Conservation (phyloP, 2,797 vertebrate species). For the Gastrophryne carolinensis region DNA sequence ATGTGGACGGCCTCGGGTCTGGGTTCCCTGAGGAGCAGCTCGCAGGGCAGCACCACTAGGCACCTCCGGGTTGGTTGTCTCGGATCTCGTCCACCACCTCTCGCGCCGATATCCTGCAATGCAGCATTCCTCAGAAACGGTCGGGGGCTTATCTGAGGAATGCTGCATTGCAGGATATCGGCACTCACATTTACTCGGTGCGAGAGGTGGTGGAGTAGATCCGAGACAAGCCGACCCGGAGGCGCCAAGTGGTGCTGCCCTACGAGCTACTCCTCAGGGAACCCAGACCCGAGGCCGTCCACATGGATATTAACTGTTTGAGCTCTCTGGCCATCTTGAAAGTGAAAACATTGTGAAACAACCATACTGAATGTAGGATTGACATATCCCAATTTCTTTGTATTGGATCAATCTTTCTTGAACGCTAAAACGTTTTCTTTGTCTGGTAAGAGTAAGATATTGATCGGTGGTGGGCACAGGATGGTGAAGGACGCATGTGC, state of each 20-base stretch:
- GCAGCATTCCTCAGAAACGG: conserved; percentile 81
- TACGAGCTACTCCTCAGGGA: conserved; percentile 80
- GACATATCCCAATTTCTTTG: too few relatives aligned
- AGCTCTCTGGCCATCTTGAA: too few relatives aligned
- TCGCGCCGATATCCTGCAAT: conserved; percentile 82
- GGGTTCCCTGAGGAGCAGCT: conserved; percentile 79
- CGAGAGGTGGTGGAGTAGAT: conserved; percentile 88
- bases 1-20: conserved; percentile 74
- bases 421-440: too few relatives aligned
- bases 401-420: too few relatives aligned
- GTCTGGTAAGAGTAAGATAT: too few relatives aligned
- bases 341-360: too few relatives aligned
- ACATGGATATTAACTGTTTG: too few relatives aligned
- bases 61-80: conserved; percentile 80
- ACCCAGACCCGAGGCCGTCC: conserved; percentile 75
- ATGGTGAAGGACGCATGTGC: too few relatives aligned
- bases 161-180: conserved; percentile 84
- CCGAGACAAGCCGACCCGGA: conserved; percentile 80
- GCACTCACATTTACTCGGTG: conserved; percentile 82
- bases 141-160: conserved; percentile 84
- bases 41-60: conserved; percentile 82
- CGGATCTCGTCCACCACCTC: conserved; percentile 89
- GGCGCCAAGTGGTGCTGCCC: conserved; percentile 80
- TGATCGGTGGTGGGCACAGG: too few relatives aligned
- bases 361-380: too few relatives aligned